phyloP scores from a whole-genome alignment of 2,797 vertebrate species.

The Propithecus perrieri region DNA sequence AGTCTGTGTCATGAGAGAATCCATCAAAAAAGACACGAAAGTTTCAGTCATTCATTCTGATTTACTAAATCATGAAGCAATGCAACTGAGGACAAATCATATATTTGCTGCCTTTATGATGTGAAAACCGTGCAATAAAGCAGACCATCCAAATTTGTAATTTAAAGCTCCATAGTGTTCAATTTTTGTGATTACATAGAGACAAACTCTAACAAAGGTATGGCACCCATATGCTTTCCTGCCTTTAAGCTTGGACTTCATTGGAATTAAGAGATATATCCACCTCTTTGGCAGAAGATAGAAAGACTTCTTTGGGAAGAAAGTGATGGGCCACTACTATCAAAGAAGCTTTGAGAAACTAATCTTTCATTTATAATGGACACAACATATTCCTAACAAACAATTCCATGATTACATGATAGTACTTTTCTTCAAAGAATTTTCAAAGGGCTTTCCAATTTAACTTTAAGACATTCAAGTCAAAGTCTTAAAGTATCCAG shows the following conservation, averaged over 20 bases:
- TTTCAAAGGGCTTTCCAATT: neutral
- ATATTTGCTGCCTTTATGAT: slow-evolving; percentile 6
- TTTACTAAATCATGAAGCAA: neutral
- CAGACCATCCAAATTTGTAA: neutral
- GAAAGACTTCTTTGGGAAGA: slow-evolving; percentile 14
- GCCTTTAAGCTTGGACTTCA: neutral
- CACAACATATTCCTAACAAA: slow-evolving; percentile 19
- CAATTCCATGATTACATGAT: neutral
- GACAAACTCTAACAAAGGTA: slow-evolving; percentile 22
- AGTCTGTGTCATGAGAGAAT: neutral
- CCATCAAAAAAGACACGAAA: slow-evolving; percentile 17
- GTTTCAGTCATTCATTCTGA: neutral
- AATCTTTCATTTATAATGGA: neutral
- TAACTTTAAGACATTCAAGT: neutral
- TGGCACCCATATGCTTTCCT: slow-evolving; percentile 26
- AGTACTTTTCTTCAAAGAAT: neutral
- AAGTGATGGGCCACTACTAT: neutral
- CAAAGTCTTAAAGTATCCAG: neutral
- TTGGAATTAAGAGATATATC: slow-evolving; percentile 5
- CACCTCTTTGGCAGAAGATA: neutral
- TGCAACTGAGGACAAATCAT: neutral
- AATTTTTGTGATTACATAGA: neutral
- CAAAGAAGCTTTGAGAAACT: slow-evolving; percentile 26
- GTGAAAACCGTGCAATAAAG: neutral
- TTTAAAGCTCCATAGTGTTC: neutral